phyloP scores from a whole-genome alignment of 2,113 vertebrate species.

The Orthonyx spaldingii region DNA sequence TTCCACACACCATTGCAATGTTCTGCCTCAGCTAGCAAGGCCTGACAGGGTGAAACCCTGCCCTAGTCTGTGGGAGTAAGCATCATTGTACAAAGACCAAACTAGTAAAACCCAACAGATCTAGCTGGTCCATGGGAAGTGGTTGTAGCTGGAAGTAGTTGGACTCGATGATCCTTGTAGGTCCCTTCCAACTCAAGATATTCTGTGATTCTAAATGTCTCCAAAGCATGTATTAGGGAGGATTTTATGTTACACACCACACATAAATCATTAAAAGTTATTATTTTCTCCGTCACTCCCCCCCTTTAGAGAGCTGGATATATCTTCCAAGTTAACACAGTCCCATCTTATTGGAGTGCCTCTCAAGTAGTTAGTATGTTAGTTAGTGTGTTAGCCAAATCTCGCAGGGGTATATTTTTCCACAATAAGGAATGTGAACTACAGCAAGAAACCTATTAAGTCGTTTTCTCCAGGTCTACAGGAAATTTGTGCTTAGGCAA shows the following conservation, averaged over 20 bases:
- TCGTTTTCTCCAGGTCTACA: neutral
- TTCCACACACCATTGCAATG: rapidly evolving
- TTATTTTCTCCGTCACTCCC: neutral
- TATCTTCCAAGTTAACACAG: neutral
- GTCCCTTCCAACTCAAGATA: neutral
- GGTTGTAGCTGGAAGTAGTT: neutral
- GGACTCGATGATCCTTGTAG: neutral
- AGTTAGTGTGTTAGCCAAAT: neutral
- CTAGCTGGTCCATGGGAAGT: neutral
- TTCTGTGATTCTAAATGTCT: neutral
- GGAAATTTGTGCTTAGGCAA: neutral
- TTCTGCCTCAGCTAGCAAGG: neutral
- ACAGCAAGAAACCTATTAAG: neutral
- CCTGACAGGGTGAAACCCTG: neutral
- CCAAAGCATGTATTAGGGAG: neutral
- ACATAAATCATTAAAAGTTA: neutral
- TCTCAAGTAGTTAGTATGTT: neutral
- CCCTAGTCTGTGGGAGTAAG: neutral
- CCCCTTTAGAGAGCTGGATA: neutral
- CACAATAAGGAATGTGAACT: neutral
- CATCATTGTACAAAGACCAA: neutral
- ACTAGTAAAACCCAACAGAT: neutral
- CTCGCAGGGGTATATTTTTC: neutral
- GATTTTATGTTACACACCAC: neutral
- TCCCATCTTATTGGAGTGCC: neutral